These are phyloP conservation scores for Diplogasteroides magnus DNA, from an alignment of 1,140 invertebrate species.

Conservation along the genomic window DNA sequence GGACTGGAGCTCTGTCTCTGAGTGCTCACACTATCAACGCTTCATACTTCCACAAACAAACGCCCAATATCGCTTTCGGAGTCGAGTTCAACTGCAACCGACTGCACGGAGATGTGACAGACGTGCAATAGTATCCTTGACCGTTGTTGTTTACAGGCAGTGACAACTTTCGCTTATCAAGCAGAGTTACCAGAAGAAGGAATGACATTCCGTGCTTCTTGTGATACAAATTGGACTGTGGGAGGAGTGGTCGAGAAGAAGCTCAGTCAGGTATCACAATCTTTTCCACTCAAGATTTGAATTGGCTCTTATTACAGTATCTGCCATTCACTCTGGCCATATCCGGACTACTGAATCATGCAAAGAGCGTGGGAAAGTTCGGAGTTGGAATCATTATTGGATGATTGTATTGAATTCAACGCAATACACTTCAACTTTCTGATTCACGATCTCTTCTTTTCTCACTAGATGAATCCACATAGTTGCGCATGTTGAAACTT, in stretches of 20 bases:
- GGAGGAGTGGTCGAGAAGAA: conserved; percentile 89
- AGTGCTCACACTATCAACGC: conserved; percentile 66
- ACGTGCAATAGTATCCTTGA: not conserved
- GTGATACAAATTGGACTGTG: conserved; percentile 92
- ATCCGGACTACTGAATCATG: conserved; percentile 84
- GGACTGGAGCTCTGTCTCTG: conserved; percentile 64
- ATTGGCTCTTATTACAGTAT: conserved; percentile 29
- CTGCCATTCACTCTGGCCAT: conserved; percentile 87
- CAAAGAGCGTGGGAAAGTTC: conserved; percentile 57
- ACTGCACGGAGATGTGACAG: conserved; percentile 21
- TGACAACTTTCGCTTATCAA: conserved; percentile 89
- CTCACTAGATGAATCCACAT: too few species aligned
- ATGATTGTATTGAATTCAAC: conserved; percentile 16
- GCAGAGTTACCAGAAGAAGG: conserved; percentile 92
- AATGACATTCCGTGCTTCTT: conserved; percentile 77
- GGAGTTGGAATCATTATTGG: conserved; percentile 60
- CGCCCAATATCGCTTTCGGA: conserved; percentile 73
- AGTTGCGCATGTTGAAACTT: too few species aligned
- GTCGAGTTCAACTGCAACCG: conserved; percentile 68
- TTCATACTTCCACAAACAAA: conserved; percentile 89
- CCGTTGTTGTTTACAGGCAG: conserved; percentile 64
- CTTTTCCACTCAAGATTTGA: not conserved
- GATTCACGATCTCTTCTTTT: too few species aligned
- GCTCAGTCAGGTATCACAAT: conserved; percentile 64
- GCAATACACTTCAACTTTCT: too few species aligned